Evolutionary conservation across 2,888 invertebrate species (phyloP), one percentile per base, ranked within the genome.

Genomic region (Drosophila atroscutellata): DNA sequence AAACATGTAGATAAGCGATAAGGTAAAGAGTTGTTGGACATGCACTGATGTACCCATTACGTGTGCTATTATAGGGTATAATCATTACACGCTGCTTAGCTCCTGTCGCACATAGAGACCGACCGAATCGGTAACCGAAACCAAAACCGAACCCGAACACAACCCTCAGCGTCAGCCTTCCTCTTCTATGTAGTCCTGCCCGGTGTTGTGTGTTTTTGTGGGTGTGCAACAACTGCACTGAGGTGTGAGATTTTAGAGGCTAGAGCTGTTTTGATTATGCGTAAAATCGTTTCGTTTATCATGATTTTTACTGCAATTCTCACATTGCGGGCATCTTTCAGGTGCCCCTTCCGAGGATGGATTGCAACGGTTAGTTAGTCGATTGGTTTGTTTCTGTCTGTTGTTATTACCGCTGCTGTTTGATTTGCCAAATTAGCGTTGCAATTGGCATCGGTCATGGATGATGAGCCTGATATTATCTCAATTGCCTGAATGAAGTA

Each of bases 271-370:
- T 86, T 88, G 89, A 86, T 86, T 89, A 89, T 77, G 89, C 89
- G 89, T 86, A 89, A 86, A 86, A 86, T 89, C 77, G 87, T 39
- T 81, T 76, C 80, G 81, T 88, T 88, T 86, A 85, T 85, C 88
- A 88, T 80, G 82, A 84, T 87, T 87, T 78, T 74, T 72, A 67
- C 68, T 49, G 86, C 76, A 79, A 78, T 85, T 82, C 72, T 72
- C 85, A 79, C 83, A 80, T 80, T 49, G 54, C 51, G 57, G 26
- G 59, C 49, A 36, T 65, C 28, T 26, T 62, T 73, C 77, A 77
- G 77, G 70, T 77, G 77, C 42, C 59, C 50, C 28, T 49, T 52
- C 28, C 42, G 24, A 51, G 32, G 61, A 37, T 59, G 55, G 72
- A 55, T 28, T 36, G 55, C 37, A 68, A 68, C 80, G 76, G 62